phyloP scores from a whole-genome alignment of 2,888 invertebrate species.

The Lysandra bellargus region DNA sequence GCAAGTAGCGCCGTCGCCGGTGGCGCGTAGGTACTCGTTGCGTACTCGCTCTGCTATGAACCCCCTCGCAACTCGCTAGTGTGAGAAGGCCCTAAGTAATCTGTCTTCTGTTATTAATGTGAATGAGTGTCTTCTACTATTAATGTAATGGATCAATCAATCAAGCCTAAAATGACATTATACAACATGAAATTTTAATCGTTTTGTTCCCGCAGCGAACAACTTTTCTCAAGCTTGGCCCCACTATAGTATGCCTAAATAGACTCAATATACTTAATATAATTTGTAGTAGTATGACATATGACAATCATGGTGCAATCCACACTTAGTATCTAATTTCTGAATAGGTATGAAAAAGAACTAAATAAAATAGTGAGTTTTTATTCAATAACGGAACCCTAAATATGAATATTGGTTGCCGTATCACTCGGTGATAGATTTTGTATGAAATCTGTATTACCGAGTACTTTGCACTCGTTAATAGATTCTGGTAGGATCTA shows the following conservation, averaged over 20 bases:
- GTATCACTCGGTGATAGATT: slow-evolving; percentile 1
- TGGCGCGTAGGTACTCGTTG: background rate
- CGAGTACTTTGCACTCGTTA: no score
- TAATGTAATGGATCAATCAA: background rate
- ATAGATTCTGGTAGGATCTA: no score
- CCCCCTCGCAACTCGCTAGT: background rate
- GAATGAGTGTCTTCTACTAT: slow-evolving; percentile 1
- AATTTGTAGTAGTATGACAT: background rate
- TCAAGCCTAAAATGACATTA: background rate
- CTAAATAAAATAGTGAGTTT: background rate
- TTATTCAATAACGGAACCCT: background rate
- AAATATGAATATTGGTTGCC: slow-evolving; percentile 1
- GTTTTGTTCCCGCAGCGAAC: background rate
- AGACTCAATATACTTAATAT: background rate
- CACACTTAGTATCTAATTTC: background rate
- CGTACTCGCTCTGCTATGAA: slow-evolving; percentile 1
- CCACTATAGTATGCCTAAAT: slow-evolving; percentile 1
- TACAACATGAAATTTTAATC: no score
- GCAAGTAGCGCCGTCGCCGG: no score
- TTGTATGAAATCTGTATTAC: background rate
- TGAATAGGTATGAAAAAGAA: background rate
- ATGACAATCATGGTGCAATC: background rate
- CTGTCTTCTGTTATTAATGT: background rate
- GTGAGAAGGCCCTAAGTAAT: background rate
- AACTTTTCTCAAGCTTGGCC: background rate